Evolutionary conservation across 2,888 invertebrate genomes (phyloP).

Genomic region (Cheilosia pagana): DNA sequence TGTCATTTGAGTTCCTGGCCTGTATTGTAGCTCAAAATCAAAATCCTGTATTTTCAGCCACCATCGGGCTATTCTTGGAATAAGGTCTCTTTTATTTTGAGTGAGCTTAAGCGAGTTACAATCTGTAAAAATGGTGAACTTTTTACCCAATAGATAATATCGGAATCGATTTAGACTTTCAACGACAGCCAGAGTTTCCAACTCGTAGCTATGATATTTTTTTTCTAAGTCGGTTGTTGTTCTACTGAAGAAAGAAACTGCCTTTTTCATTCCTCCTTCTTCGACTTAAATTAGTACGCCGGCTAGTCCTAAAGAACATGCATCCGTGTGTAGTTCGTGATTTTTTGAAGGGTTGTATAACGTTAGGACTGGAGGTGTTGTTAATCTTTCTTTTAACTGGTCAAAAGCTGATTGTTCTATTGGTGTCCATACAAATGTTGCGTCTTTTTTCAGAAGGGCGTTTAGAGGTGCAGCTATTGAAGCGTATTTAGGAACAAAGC

Average conservation of each 20-base stretch:
- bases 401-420: constrained; percentile 13
- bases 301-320: not conserved
- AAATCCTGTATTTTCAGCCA: not conserved
- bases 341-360: not conserved
- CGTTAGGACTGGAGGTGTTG: not conserved
- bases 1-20: not conserved
- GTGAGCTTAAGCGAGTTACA: not conserved
- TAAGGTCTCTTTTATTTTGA: not conserved
- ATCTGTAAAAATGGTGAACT: not conserved
- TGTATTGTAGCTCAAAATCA: not conserved
- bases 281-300: constrained; percentile 7
- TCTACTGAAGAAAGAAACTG: constrained; percentile 19
- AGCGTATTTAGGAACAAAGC: not conserved
- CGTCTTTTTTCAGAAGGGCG: not conserved
- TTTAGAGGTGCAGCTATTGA: not conserved
- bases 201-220: constrained; percentile 32
- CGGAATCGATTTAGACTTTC: constrained; percentile 3
- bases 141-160: not conserved
- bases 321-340: constrained; percentile 7
- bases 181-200: constrained; percentile 23
- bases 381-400: not conserved
- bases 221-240: constrained; percentile 11
- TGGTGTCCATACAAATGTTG: not conserved
- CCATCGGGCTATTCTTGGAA: not conserved
- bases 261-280: not conserved